A percentile compares a stretch with the other conserved stretches of the same genome.
These are phyloP conservation scores for Anguilla obscura DNA, from an alignment of 2,797 vertebrate species.

Conservation along the genomic window DNA sequence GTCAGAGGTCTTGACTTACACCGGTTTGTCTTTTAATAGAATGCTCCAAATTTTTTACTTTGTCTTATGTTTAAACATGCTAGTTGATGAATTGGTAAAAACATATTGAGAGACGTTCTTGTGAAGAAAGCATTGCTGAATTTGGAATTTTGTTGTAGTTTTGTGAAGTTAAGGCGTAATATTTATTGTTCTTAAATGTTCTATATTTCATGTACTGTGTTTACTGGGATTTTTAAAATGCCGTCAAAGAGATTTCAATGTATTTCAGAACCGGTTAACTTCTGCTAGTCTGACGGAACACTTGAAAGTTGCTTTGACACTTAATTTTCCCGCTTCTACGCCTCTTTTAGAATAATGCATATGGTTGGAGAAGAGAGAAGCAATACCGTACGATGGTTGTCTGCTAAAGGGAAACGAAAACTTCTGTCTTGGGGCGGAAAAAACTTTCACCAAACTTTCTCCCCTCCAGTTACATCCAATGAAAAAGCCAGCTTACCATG, in stretches of 20 bases:
- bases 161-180: neutral
- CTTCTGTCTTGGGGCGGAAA: conserved; percentile 51
- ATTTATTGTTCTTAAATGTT: neutral
- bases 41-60: neutral
- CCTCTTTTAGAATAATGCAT: conserved; percentile 22
- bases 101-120: neutral
- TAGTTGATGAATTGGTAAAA: neutral
- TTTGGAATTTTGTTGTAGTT: neutral
- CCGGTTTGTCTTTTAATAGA: conserved; percentile 44
- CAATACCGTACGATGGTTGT: neutral
- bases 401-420: conserved; percentile 18
- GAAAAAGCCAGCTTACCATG: conserved; percentile 45
- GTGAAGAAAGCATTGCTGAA: neutral
- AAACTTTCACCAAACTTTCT: conserved; percentile 62
- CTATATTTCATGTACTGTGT: neutral
- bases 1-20: conserved; percentile 33
- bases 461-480: conserved; percentile 60
- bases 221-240: neutral
- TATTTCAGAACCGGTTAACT: too few species aligned
- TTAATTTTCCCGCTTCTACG: conserved; percentile 55
- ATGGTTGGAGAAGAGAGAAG: conserved; percentile 37
- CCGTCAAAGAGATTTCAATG: neutral
- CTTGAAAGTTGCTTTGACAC: conserved; percentile 6
- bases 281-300: neutral
- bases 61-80: neutral